These are phyloP conservation scores for Urophycis tenuis DNA, from an alignment of 2,797 vertebrate genomes.

Conservation along the genomic window DNA sequence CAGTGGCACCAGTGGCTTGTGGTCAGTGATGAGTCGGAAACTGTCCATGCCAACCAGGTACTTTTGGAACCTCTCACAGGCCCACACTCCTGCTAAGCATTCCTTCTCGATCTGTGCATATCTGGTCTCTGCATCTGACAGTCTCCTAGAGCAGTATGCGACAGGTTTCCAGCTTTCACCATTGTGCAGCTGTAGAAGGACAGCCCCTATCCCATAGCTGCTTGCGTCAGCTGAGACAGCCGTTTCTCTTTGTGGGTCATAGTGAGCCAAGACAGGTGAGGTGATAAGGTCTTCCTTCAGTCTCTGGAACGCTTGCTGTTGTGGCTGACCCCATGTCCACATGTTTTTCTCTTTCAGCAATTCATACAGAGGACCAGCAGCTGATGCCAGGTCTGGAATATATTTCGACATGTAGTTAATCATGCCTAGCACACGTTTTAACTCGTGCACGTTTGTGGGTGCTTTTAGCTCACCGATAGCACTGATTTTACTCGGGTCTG, in stretches of 20 bases:
- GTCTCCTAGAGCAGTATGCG: not conserved
- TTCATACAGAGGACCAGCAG: not conserved
- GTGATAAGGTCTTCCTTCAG: conserved; percentile 5
- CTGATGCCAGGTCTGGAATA: conserved; percentile 8
- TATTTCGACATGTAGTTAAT: conserved; percentile 14
- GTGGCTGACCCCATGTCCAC: conserved; percentile 12
- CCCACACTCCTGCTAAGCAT: too few species aligned
- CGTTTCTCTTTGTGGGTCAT: not conserved
- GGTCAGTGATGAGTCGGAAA: conserved; percentile 3
- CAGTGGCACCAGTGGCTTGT: conserved; percentile 16
- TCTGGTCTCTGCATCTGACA: conserved; percentile 5
- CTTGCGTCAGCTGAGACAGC: conserved; percentile 6
- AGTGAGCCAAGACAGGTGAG: conserved; percentile 14
- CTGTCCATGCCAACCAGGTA: not conserved
- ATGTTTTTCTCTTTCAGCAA: not conserved
- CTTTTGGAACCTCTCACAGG: not conserved
- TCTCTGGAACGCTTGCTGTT: conserved; percentile 8
- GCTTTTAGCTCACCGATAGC: not conserved
- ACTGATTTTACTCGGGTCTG: not conserved
- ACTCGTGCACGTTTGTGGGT: not conserved
- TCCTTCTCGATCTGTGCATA: conserved; percentile 6
- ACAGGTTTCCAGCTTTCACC: conserved; percentile 47
- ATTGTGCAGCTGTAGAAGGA: conserved; percentile 37
- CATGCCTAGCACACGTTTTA: conserved; percentile 11
- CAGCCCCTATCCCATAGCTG: not conserved